phyloP scores from a whole-genome alignment of 2,113 vertebrate genomes.

The Pelvicachromis taeniatus region DNA sequence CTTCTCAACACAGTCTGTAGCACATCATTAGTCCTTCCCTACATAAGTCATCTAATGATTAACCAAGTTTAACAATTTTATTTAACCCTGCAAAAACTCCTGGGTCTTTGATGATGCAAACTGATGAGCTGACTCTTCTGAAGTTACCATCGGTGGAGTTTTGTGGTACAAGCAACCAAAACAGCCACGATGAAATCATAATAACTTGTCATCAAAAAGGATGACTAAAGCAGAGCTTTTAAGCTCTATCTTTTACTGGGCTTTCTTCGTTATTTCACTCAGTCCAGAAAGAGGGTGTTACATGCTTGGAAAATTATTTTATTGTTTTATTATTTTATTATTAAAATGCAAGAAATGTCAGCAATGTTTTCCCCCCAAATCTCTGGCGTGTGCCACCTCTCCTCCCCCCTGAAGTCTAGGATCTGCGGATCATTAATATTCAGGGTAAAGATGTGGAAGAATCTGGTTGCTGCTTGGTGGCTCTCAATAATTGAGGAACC shows the following conservation, averaged over 20 bases:
- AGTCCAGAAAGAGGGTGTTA: background rate
- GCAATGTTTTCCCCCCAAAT: background rate
- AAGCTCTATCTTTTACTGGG: background rate
- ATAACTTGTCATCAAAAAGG: background rate
- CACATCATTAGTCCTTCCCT: too few species aligned
- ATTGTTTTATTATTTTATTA: too few species aligned
- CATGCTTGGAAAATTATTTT: background rate
- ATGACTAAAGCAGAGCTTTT: background rate
- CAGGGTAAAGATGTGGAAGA: constrained; percentile 42
- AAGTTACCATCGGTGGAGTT: background rate
- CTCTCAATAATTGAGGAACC: constrained; percentile 72
- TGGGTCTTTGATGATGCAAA: background rate
- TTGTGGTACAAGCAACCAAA: background rate
- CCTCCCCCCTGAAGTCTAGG: background rate
- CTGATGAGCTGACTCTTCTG: background rate
- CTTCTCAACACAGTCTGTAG: background rate
- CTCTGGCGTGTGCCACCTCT: background rate
- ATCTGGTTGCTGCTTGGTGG: constrained; percentile 60
- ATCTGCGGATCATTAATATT: constrained; percentile 64
- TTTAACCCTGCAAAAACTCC: background rate
- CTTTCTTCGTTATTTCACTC: background rate
- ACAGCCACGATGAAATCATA: background rate
- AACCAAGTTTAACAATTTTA: background rate
- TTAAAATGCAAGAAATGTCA: background rate
- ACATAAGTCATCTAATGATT: background rate